These are phyloP conservation scores for Anhinga anhinga DNA, from an alignment of 2,113 vertebrate genomes.

Conservation along the genomic window DNA sequence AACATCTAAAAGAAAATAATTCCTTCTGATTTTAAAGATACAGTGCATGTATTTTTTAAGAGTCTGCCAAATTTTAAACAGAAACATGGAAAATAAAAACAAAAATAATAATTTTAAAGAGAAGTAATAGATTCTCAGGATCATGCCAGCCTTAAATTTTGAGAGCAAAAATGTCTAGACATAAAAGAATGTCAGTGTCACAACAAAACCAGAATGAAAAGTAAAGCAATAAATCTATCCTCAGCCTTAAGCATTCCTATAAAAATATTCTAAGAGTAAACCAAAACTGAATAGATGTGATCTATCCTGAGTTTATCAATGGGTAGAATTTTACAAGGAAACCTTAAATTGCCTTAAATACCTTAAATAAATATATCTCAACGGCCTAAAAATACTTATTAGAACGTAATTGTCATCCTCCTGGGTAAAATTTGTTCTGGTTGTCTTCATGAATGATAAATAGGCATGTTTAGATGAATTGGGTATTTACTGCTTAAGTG, in stretches of 20 bases:
- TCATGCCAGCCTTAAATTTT: fast-evolving
- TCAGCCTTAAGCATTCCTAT: background rate
- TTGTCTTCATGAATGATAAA: background rate
- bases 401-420: background rate
- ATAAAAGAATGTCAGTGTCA: background rate
- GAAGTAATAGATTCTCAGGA: background rate
- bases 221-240: background rate
- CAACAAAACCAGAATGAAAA: background rate
- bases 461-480: background rate
- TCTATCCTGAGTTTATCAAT: background rate
- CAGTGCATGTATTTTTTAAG: background rate
- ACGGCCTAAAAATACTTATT: background rate
- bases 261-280: background rate
- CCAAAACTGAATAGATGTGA: background rate
- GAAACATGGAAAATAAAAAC: background rate
- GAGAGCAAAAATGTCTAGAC: background rate
- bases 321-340: background rate
- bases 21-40: background rate
- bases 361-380: background rate
- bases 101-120: background rate
- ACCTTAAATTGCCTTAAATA: background rate
- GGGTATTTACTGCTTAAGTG: background rate
- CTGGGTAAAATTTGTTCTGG: background rate
- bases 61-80: background rate
- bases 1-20: background rate